A percentile compares a stretch with the other conserved stretches of the same genome.
Evolutionary conservation across 2,888 invertebrate species (phyloP).

Genomic region (Orgyia antiqua): DNA sequence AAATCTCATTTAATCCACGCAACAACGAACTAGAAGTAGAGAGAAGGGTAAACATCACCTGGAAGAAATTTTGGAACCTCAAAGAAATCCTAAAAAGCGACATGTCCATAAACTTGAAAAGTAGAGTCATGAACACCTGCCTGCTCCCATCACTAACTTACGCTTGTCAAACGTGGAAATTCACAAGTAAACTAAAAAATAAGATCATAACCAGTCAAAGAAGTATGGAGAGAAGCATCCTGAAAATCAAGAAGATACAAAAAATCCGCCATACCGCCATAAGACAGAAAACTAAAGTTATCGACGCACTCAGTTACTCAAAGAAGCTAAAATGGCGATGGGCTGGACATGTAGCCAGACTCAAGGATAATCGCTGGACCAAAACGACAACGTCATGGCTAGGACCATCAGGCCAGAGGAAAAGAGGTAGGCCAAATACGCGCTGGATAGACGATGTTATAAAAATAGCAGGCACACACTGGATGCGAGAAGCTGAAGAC

Average conservation of each 20-base stretch:
- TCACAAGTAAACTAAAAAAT: conserved; percentile 2
- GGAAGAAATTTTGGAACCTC: conserved; percentile 1
- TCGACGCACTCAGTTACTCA: conserved; percentile 5
- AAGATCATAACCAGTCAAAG: conserved; percentile 2
- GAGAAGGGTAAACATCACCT: background rate
- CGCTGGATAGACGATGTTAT: background rate
- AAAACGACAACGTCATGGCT: background rate
- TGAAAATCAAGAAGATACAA: conserved; percentile 4
- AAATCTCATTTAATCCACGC: conserved; percentile 3
- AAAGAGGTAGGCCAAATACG: background rate
- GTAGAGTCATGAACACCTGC: conserved; percentile 7
- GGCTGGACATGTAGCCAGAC: conserved; percentile 6
- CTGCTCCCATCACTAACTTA: conserved; percentile 4
- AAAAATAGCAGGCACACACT: background rate
- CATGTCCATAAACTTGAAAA: conserved; percentile 2
- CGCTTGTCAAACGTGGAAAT: conserved; percentile 1
- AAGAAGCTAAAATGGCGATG: conserved; percentile 7
- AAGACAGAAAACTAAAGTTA: conserved; percentile 5
- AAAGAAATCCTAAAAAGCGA: conserved; percentile 3
- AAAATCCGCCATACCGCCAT: conserved; percentile 3
- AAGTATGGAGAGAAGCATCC: conserved; percentile 8
- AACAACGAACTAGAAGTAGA: background rate
- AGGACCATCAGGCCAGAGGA: background rate
- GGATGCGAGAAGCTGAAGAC: background rate
- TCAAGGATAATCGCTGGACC: conserved; percentile 2